Evolutionary conservation across 2,888 invertebrate species (phyloP), one percentile per base, ranked within the genome.

Genomic region (Lithosia quadra): DNA sequence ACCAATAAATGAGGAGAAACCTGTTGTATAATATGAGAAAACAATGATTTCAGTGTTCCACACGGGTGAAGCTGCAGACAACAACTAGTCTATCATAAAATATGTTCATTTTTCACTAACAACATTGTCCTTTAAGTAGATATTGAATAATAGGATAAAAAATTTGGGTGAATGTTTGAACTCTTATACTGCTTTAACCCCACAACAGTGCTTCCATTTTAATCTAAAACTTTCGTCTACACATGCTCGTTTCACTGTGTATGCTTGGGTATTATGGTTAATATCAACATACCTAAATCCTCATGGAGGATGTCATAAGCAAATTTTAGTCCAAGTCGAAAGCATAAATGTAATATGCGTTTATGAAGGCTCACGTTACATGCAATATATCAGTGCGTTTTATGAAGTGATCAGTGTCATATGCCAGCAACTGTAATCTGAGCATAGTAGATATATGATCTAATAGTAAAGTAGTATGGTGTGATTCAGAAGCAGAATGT

Each of bases 371-470:
- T 63, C 36, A 11, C 11, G 56, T 24, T 36, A n/a, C 56, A 64
- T 34, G 5, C 24, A 39, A 57, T 57, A 64, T 39, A 56, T 21
- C 34, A 64, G n/a, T n/a, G 49, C n/a, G 0, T 49, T n/a, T 49
- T n/a, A 49, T 49, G 49, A 15, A 55, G 33, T 9, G 28, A n/a
- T 9, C 7, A 58, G 55, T 34, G 15, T 64, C 22, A 18, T 64
- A n/a, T 63, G 55, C n/a, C n/a, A n/a, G 55, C 55, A 18, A 49
- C 49, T 49, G 49, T 49, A 49, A 49, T n/a, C 49, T 9, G 49
- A 49, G n/a, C n/a, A 28, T 28, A 28, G 28, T 28, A 28, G 28
- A 5, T 28, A 28, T 2, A n/a, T 49, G 9, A 49, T 49, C n/a
- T 49, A n/a, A 2, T 18, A 49, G 49, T 49, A 49, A 28, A 28